Conservation (phyloP, 2,113 vertebrate species). For the Crotalus helleri region DNA sequence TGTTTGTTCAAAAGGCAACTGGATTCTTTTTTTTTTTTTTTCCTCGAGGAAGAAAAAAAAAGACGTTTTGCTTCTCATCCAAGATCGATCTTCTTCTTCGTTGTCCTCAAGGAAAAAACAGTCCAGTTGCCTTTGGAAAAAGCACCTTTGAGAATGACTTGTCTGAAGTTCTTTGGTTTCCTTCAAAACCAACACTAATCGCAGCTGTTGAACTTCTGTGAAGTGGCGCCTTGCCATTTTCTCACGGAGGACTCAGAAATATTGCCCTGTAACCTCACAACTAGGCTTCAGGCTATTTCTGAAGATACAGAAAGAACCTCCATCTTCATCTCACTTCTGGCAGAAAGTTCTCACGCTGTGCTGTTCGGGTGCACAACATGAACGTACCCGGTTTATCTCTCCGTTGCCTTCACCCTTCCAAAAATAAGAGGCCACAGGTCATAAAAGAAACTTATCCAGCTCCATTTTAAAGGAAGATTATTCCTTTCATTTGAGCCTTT, state of each 20-base stretch:
- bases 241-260: not conserved
- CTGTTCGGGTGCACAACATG: not conserved
- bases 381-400: not conserved
- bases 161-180: not conserved
- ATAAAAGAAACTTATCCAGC: slow-evolving; percentile 9
- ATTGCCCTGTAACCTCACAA: not conserved
- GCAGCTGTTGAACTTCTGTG: not conserved
- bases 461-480: not conserved
- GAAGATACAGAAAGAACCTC: not conserved
- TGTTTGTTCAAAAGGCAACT: not conserved
- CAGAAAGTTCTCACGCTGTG: not conserved
- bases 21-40: too few species aligned
- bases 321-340: not conserved
- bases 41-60: too few species aligned
- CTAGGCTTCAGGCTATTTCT: not conserved
- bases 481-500: slow-evolving; percentile 14
- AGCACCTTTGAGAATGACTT: not conserved
- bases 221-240: not conserved
- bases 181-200: not conserved
- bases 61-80: too few species aligned
- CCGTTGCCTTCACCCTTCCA: not conserved
- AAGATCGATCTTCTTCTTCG: too few species aligned
- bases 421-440: not conserved
- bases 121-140: not conserved
- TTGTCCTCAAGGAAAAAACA: not conserved